Base-by-base conservation (phyloP, 1,140 invertebrate genomes). In the Zelostemma sp. region DNA sequence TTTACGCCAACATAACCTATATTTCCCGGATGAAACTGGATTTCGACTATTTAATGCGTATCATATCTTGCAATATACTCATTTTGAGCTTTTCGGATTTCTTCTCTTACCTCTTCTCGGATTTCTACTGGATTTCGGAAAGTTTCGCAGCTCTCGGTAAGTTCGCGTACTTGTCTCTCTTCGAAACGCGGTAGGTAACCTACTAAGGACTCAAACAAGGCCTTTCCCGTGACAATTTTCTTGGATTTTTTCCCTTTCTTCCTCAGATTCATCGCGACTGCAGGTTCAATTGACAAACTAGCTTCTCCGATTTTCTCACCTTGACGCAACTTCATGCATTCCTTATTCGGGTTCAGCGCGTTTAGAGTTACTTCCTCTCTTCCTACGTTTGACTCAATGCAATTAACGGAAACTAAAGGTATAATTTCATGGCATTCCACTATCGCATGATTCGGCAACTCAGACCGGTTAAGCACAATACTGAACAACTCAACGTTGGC, bases 181-280 rank as follows among this genome's bases (percentile, higher is more conserved):
- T 62, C 49, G 33, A 50, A 58, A 6, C 66, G 17, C 1, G 69
- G 58, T 15, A 63, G 31, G 28, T 61, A 75, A 0, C 70, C 64
- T 6, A 55, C 67, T 2, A 72, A 31, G 6, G 45, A 43, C 14
- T 65, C 49, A 38, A 64, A 75, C 0, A 69, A 62, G 8, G 40
- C 43, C 49, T 33, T 64, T 6, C 58, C 17, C 0, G 46, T 49
- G 1, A 25, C 25, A 1, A 41, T 6, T 18, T 58, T 28, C 1
- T 41, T 11, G 0, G 14, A 6, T 33, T 3, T n/a, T 6, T 33
- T 46, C 0, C 41, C 15, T 17, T 56, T 25, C 1, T 3, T 8
- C 6, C 56, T 31, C 11, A 31, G 40, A 6, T n/a, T n/a, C n/a
- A n/a, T n/a, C n/a, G n/a, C n/a, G 33, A 9, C 3, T 9, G 33